These are phyloP conservation scores for Stenolophus ochropezus DNA, from an alignment of 2,888 invertebrate genomes.

Conservation along the genomic window DNA sequence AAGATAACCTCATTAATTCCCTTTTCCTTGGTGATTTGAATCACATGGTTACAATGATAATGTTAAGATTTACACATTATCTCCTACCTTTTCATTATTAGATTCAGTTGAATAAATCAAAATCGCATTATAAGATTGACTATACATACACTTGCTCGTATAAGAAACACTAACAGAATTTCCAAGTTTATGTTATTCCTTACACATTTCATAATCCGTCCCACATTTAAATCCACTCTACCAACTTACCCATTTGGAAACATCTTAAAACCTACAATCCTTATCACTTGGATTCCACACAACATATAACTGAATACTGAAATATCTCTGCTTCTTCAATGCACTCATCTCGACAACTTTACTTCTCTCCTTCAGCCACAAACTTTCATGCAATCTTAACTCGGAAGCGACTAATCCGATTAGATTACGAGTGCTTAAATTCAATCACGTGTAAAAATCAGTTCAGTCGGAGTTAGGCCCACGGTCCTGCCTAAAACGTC, in stretches of 20 bases:
- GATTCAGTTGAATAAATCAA: too few relatives aligned
- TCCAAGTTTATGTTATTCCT: neutral
- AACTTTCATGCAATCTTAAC: conserved; percentile 39
- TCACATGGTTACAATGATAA: too few relatives aligned
- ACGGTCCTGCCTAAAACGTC: neutral
- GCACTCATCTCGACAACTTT: neutral
- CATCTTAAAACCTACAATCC: neutral
- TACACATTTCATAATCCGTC: neutral
- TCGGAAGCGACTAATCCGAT: conserved; percentile 31
- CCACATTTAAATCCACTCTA: neutral
- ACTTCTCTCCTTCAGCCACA: conserved; percentile 22
- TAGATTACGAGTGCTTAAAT: conserved; percentile 38
- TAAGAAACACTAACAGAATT: too few relatives aligned
- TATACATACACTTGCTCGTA: too few relatives aligned
- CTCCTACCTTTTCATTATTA: too few relatives aligned
- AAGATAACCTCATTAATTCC: too few relatives aligned
- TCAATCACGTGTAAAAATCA: conserved; percentile 45
- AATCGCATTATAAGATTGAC: too few relatives aligned
- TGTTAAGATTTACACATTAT: too few relatives aligned
- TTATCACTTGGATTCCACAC: neutral
- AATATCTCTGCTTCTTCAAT: neutral
- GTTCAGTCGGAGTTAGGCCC: neutral
- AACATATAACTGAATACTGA: neutral
- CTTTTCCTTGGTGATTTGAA: too few relatives aligned
- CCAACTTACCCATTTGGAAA: neutral